Evolutionary conservation across 1,140 invertebrate species (phyloP).

Genomic region (Oreohelix idahoensis): DNA sequence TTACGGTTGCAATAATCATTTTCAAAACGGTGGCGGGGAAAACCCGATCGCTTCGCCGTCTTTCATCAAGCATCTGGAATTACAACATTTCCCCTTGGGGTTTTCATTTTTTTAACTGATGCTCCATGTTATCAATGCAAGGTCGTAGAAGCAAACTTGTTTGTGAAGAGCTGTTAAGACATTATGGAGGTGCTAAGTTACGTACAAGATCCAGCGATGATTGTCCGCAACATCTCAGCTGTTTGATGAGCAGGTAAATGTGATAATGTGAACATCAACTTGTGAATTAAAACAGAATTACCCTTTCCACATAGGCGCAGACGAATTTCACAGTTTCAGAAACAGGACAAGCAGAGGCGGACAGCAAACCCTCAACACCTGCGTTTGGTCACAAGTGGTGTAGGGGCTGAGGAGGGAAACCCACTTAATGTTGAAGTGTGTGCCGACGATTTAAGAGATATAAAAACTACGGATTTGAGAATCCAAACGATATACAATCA

Average conservation of each 20-base stretch:
- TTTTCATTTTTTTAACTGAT: background rate
- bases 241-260: slow-evolving; percentile 2
- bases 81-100: background rate
- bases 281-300: background rate
- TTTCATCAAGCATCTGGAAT: background rate
- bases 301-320: no score
- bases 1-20: slow-evolving; percentile 2
- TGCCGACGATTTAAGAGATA: no score
- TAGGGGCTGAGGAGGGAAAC: no score
- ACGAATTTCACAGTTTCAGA: no score
- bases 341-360: no score
- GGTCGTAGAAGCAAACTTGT: background rate
- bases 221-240: background rate
- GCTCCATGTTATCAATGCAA: background rate
- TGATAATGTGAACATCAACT: background rate
- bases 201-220: background rate
- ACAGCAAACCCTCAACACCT: no score
- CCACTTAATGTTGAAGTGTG: no score
- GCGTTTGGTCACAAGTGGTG: no score
- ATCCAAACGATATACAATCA: no score
- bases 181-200: background rate
- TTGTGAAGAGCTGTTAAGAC: background rate
- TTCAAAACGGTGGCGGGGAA: background rate
- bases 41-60: background rate
- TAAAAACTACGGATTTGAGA: no score